phyloP scores from a whole-genome alignment of 92 coral and sea anemone species.

The Parazoanthus swiftii region DNA sequence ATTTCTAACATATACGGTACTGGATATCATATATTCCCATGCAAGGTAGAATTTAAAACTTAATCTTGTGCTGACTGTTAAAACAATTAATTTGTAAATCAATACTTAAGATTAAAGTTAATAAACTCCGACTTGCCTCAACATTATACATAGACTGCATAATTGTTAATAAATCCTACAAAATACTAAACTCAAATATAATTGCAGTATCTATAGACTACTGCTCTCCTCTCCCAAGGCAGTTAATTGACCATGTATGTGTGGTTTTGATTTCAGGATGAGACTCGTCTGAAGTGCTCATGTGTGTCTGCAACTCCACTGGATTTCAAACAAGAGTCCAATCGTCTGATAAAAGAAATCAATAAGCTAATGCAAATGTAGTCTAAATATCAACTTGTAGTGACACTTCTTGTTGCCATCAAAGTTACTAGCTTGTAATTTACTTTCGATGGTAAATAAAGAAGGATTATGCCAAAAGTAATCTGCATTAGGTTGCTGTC shows the following conservation, averaged over 20 bases:
- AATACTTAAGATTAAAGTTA: too few species aligned
- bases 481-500: background rate
- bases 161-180: too few species aligned
- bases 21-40: too few species aligned
- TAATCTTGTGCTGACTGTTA: too few species aligned
- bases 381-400: background rate
- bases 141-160: too few species aligned
- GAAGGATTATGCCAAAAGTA: background rate
- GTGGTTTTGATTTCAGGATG: constrained; percentile 63
- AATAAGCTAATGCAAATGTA: constrained; percentile 58
- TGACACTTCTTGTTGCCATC: background rate
- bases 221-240: background rate
- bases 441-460: background rate
- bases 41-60: too few species aligned
- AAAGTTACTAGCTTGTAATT: background rate
- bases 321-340: constrained; percentile 81
- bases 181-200: too few species aligned
- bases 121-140: too few species aligned
- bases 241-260: background rate
- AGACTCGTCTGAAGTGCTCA: constrained; percentile 86
- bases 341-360: constrained; percentile 76
- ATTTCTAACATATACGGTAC: too few species aligned
- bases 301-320: constrained; percentile 63
- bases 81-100: too few species aligned
- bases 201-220: background rate